A percentile compares a stretch with the other conserved stretches of the same genome.
phyloP scores from a whole-genome alignment of 1,140 invertebrate genomes.

The Helicoverpa zea region DNA sequence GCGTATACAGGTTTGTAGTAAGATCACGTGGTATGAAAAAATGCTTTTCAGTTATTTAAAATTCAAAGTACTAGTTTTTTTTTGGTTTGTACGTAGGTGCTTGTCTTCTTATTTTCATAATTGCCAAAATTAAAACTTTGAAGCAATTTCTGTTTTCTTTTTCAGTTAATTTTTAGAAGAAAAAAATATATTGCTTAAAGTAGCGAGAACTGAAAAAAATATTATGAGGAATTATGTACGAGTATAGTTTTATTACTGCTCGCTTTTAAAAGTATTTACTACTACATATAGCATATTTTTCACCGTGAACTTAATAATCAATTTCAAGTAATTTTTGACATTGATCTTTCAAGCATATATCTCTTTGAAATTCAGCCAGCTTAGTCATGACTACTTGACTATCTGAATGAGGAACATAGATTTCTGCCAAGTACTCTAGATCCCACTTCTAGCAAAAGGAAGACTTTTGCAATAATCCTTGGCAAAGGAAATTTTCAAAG shows the following conservation, averaged over 20 bases:
- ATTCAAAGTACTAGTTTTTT: neutral
- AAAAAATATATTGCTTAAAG: no score
- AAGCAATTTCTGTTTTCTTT: no score
- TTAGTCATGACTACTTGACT: conserved; percentile 14
- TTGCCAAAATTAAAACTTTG: no score
- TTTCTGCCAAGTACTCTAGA: conserved; percentile 27
- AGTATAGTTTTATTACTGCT: no score
- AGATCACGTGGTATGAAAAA: neutral
- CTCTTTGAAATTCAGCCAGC: conserved; percentile 35
- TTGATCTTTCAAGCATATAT: conserved; percentile 2
- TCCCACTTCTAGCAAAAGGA: neutral
- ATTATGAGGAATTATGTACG: no score
- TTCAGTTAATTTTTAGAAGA: no score
- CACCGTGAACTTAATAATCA: no score
- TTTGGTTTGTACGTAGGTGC: neutral
- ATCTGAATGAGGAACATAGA: conserved; percentile 35
- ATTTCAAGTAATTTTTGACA: no score
- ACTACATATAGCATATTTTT: no score
- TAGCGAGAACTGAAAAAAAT: no score
- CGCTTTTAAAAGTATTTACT: no score
- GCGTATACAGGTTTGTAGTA: conserved; percentile 8
- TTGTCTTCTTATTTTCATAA: no score
- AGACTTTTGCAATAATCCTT: neutral
- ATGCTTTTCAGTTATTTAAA: neutral
- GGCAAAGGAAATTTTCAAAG: conserved; percentile 1